Percentiles rank a stretch among this genome's conserved stretches.
Conservation (phyloP, 2,888 invertebrate species). For the Adela reaumurella region DNA sequence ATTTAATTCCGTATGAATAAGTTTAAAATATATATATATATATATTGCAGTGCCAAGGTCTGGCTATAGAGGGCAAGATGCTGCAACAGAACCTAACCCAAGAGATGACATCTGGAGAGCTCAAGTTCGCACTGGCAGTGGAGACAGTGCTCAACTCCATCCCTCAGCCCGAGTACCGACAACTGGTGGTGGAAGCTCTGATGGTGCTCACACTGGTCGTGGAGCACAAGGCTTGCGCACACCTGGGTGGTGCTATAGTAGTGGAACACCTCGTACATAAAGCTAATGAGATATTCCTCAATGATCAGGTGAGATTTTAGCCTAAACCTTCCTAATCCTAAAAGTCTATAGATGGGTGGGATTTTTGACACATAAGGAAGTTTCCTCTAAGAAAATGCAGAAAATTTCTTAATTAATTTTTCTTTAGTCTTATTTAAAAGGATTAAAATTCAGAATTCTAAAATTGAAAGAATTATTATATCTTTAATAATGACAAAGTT, state of each 20-base stretch:
- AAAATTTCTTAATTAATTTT: no score
- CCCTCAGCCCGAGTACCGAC: constrained; percentile 97
- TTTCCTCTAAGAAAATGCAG: no score
- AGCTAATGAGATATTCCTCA: constrained; percentile 91
- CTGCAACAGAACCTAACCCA: constrained; percentile 90
- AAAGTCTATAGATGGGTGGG: background rate
- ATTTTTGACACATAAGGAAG: background rate
- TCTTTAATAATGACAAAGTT: no score
- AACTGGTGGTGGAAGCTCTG: constrained; percentile 92
- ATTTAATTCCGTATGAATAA: no score
- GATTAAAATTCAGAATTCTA: no score
- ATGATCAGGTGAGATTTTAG: constrained; percentile 75
- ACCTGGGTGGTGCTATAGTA: constrained; percentile 75
- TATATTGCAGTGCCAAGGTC: constrained; percentile 77
- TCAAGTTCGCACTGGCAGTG: constrained; percentile 96
- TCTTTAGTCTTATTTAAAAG: no score
- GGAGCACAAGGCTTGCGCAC: constrained; percentile 76
- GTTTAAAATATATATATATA: no score
- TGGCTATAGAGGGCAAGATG: constrained; percentile 88
- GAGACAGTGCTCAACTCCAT: constrained; percentile 96
- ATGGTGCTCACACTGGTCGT: constrained; percentile 93
- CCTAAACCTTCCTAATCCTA: background rate
- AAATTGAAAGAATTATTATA: no score
- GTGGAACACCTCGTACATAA: constrained; percentile 91
- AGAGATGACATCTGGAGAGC: constrained; percentile 98